These are phyloP conservation scores for Bolinopsis microptera DNA, from an alignment of 37 sponge, comb jelly and placozoan genomes.

Conservation along the genomic window DNA sequence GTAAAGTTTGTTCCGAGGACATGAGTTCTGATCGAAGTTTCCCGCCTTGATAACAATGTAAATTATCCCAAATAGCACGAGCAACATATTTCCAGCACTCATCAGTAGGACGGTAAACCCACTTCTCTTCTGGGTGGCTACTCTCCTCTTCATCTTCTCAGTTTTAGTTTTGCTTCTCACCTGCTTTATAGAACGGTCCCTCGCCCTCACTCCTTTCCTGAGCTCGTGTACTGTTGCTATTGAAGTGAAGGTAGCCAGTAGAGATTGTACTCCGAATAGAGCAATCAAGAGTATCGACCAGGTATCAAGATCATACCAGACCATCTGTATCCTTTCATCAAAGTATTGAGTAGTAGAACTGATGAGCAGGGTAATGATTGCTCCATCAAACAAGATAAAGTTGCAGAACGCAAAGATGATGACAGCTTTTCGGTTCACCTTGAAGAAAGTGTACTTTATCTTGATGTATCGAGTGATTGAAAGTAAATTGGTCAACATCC, in stretches of 20 bases:
- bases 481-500: background rate
- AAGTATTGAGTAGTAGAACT: background rate
- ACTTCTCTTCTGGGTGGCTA: background rate
- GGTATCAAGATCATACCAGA: background rate
- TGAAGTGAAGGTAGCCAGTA: background rate
- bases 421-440: background rate
- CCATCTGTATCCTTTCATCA: background rate
- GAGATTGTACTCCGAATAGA: slow-evolving; percentile 12
- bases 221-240: slow-evolving; percentile 11
- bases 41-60: background rate
- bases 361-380: background rate
- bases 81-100: background rate
- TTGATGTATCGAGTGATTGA: slow-evolving; percentile 7
- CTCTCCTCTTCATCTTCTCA: background rate
- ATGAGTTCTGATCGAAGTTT: background rate
- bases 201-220: background rate
- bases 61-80: background rate
- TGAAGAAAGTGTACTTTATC: slow-evolving; percentile 1
- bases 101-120: background rate
- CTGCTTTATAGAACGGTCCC: background rate
- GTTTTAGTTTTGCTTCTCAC: background rate
- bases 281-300: background rate
- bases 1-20: slow-evolving; percentile 1
- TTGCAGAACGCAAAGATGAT: background rate
- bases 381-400: background rate